Conservation (phyloP, 37 sponge, comb jelly and placozoan species). For the Chondrosia reniformis region DNA sequence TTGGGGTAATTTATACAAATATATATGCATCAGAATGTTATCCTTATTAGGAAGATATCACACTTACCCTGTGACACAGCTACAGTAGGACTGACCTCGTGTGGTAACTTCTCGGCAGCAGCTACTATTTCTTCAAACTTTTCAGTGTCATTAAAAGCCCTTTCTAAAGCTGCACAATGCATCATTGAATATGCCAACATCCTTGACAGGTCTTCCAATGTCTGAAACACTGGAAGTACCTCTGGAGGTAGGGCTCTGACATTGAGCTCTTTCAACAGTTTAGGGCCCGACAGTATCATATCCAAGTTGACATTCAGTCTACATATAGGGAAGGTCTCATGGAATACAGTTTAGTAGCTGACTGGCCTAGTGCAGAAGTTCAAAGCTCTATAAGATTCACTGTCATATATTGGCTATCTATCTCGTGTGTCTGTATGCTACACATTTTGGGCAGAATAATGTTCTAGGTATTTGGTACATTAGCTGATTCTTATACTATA, state of each 20-base stretch:
- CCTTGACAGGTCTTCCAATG: conserved; percentile 43
- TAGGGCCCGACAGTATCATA: conserved; percentile 68
- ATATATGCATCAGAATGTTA: too few relatives aligned
- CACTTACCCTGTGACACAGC: background rate
- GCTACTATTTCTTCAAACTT: conserved; percentile 53
- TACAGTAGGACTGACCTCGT: conserved; percentile 33
- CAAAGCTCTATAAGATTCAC: too few relatives aligned
- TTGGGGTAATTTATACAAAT: too few relatives aligned
- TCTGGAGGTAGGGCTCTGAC: conserved; percentile 7
- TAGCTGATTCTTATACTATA: too few relatives aligned
- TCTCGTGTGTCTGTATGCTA: too few relatives aligned
- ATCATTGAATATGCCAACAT: conserved; percentile 67
- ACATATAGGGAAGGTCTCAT: background rate
- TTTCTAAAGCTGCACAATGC: conserved; percentile 74
- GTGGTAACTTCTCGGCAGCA: conserved; percentile 34
- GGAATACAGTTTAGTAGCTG: background rate
- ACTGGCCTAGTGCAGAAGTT: too few relatives aligned
- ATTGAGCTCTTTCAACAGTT: conserved; percentile 45
- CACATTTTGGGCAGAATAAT: too few relatives aligned
- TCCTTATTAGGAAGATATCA: too few relatives aligned
- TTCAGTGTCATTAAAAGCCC: conserved; percentile 30
- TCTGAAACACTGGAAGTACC: conserved; percentile 41
- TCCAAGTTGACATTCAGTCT: conserved; percentile 88
- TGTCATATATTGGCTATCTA: too few relatives aligned
- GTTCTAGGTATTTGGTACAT: too few relatives aligned